These are phyloP conservation scores for Addax nasomaculatus DNA, from an alignment of 2,113 vertebrate species.

Conservation along the genomic window DNA sequence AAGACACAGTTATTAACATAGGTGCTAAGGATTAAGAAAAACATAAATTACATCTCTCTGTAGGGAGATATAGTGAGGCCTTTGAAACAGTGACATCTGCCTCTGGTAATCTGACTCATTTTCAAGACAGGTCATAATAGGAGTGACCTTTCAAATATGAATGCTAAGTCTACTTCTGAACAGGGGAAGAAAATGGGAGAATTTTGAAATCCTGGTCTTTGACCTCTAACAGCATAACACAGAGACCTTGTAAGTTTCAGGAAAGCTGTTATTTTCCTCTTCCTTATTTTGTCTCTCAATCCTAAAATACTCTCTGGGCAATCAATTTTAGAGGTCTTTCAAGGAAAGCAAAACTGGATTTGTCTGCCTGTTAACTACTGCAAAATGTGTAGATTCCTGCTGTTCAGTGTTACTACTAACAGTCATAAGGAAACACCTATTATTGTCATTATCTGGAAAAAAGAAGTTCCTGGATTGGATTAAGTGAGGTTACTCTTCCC, in stretches of 20 bases:
- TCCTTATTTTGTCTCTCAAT: background rate
- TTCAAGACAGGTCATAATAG: background rate
- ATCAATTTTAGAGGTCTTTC: constrained; percentile 34
- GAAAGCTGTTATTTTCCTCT: background rate
- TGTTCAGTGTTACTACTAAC: background rate
- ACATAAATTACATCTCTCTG: background rate
- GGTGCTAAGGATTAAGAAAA: background rate
- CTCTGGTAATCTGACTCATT: background rate
- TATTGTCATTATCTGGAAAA: constrained; percentile 35
- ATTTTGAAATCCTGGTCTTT: constrained; percentile 9
- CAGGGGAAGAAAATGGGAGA: background rate
- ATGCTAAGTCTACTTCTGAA: background rate
- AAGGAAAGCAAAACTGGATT: background rate
- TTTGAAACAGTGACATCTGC: background rate
- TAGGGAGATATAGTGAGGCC: background rate
- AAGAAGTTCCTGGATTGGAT: background rate
- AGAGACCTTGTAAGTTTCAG: background rate
- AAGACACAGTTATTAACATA: background rate
- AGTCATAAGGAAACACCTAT: background rate
- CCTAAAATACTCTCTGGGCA: background rate
- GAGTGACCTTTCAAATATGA: background rate
- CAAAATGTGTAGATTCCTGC: background rate
- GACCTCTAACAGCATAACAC: background rate
- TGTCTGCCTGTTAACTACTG: background rate
- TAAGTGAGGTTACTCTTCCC: constrained; percentile 53